Evolutionary conservation across 2,888 invertebrate genomes (phyloP), one percentile per base, ranked within the genome.

Genomic region (Nomada goodeniana): DNA sequence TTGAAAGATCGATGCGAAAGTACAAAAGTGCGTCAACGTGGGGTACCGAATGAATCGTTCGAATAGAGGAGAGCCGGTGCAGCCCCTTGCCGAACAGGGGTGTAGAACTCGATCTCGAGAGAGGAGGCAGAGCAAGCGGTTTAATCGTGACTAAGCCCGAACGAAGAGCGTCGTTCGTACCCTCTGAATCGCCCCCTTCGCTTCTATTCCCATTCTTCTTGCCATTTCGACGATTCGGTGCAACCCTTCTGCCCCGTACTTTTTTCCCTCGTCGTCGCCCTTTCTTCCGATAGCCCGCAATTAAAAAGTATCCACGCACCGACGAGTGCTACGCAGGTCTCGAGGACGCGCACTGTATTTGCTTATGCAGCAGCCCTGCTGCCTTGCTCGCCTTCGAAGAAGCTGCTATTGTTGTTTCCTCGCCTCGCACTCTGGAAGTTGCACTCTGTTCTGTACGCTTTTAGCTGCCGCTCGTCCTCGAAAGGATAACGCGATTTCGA

Each of bases 291-390:
- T 81, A 83, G 60, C 52, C 44, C 57, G 80, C 89, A 86, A 88
- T 89, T 88, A 88, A 89, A 84, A 84, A 77, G 83, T 83, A 84
- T 86, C 86, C 80, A 82, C 71, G 76, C 79, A 83, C 82, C 86
- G 88, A 86, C 86, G 84, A 88, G 86, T 80, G 82, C 47, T 59
- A 57, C 75, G 47, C 26, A 23, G 42, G 29, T 60, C 75, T 74
- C 80, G 63, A 65, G 75, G 57, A 67, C 44, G 42, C 77, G 77
- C 60, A 57, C 79, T 76, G 36, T 7, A 81, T 81, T 81, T 76
- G 76, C 80, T 84, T 77, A 80, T 74, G 47, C 70, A 57, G 74
- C 80, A 69, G 55, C 53, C 60, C 20, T 42, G 63, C 29, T 53
- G 18, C 47, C n/a, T 11, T 59, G 53, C 11, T 13, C 61, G 44